Conservation (phyloP, 2,888 invertebrate species). For the Phaedon cochleariae region DNA sequence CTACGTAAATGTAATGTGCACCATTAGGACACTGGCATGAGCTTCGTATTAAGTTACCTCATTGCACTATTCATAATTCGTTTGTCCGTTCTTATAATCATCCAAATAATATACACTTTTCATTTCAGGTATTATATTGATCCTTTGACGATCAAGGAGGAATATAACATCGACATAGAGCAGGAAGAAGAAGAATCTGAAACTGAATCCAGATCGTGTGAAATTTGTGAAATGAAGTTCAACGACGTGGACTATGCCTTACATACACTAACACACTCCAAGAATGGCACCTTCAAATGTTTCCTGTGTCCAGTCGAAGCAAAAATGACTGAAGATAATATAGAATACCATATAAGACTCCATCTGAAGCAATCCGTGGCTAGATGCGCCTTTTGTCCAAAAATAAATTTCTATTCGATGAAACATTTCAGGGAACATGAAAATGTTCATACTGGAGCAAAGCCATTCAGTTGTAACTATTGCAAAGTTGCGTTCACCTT, state of each 20-base stretch:
- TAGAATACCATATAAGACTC: slow-evolving; percentile 17
- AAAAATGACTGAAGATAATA: slow-evolving; percentile 3
- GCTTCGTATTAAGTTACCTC: no score
- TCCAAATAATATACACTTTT: no score
- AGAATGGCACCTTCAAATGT: slow-evolving; percentile 20
- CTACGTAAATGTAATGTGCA: no score
- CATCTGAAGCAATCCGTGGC: slow-evolving; percentile 11
- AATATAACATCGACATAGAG: no score
- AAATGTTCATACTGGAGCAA: slow-evolving; percentile 6
- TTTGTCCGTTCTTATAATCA: no score
- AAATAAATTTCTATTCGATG: slow-evolving; percentile 3
- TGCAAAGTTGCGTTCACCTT: slow-evolving; percentile 20
- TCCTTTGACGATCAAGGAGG: no score
- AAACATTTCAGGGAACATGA: slow-evolving; percentile 16
- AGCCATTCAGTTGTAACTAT: slow-evolving; percentile 4
- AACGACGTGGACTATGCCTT: slow-evolving; percentile 17
- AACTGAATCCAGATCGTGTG: slow-evolving; percentile 35
- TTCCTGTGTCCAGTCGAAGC: slow-evolving; percentile 22
- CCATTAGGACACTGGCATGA: no score
- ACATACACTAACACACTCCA: slow-evolving; percentile 14
- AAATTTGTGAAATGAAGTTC: slow-evolving; percentile 42
- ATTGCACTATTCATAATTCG: no score
- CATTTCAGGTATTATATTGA: no score
- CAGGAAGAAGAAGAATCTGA: no score
- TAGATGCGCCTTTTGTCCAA: background rate